These are phyloP conservation scores for Trichogramma dendrolimi DNA, from an alignment of 2,888 invertebrate genomes.

Conservation along the genomic window DNA sequence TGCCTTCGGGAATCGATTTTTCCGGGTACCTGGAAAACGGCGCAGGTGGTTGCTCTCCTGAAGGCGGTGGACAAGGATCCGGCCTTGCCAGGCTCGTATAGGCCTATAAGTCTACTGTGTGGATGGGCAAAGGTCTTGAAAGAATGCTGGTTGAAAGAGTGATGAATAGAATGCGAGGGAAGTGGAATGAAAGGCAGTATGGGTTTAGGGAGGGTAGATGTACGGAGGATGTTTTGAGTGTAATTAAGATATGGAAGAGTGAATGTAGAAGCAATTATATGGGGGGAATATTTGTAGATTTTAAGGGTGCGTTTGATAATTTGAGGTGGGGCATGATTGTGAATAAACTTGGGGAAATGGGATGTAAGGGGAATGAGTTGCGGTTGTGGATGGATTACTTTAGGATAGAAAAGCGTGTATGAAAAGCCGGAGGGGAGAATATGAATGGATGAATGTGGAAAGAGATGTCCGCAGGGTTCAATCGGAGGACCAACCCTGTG, in stretches of 20 bases:
- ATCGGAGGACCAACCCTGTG: too few relatives aligned
- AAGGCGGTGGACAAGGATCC: conserved; percentile 2
- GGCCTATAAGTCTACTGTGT: conserved; percentile 7
- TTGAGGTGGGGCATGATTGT: conserved; percentile 12
- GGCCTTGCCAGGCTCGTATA: conserved; percentile 1
- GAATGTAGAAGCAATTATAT: too few relatives aligned
- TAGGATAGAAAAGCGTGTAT: conserved; percentile 6
- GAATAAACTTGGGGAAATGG: not conserved
- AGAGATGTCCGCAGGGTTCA: too few relatives aligned
- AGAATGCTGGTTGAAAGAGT: conserved; percentile 9
- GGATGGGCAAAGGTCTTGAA: conserved; percentile 8
- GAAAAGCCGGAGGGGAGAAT: not conserved
- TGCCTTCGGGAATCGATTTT: conserved; percentile 2
- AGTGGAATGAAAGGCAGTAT: conserved; percentile 1
- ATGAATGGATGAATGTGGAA: too few relatives aligned
- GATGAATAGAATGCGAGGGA: not conserved
- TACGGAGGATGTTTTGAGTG: too few relatives aligned
- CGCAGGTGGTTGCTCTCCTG: conserved; percentile 2
- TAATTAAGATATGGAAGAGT: too few relatives aligned
- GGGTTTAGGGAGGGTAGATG: too few relatives aligned
- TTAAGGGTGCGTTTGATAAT: conserved; percentile 1
- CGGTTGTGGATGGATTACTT: conserved; percentile 8
- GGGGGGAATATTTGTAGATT: too few relatives aligned
- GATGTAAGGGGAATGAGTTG: conserved; percentile 6
- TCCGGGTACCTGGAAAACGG: not conserved